Evolutionary conservation across 2,888 invertebrate genomes (phyloP).

Genomic region (Keiferia lycopersicella): DNA sequence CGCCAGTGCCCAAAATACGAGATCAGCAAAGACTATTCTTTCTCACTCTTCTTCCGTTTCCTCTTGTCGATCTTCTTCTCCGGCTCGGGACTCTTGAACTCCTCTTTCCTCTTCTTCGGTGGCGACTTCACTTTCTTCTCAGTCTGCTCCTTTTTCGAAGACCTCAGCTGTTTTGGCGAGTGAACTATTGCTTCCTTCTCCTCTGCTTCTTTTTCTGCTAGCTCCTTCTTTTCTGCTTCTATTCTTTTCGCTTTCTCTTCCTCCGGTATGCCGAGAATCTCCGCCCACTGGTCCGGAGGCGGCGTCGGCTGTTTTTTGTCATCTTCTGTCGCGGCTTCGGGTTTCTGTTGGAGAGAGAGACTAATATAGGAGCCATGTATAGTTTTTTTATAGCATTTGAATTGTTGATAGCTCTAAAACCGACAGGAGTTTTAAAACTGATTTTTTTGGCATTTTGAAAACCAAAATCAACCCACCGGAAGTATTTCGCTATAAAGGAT

Average conservation of each 20-base stretch:
- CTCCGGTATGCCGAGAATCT: conserved; percentile 72
- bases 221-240: conserved; percentile 29
- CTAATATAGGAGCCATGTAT: conserved; percentile 10
- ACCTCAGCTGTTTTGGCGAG: conserved; percentile 64
- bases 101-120: conserved; percentile 63
- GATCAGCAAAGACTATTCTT: conserved; percentile 73
- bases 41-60: conserved; percentile 66
- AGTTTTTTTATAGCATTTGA: background rate
- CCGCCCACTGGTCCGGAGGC: conserved; percentile 75
- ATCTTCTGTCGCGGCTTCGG: conserved; percentile 44
- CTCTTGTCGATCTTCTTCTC: conserved; percentile 50
- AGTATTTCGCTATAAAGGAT: no score
- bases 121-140: conserved; percentile 61
- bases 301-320: conserved; percentile 72
- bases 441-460: no score
- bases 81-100: conserved; percentile 51
- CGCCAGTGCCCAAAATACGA: conserved; percentile 56
- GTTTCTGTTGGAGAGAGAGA: conserved; percentile 33
- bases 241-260: conserved; percentile 41
- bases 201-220: conserved; percentile 33
- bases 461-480: no score
- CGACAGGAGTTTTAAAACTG: background rate
- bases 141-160: conserved; percentile 57
- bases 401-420: background rate
- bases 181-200: conserved; percentile 48